These are phyloP conservation scores for Leucophenga varia DNA, from an alignment of 1,140 invertebrate genomes.

Conservation along the genomic window DNA sequence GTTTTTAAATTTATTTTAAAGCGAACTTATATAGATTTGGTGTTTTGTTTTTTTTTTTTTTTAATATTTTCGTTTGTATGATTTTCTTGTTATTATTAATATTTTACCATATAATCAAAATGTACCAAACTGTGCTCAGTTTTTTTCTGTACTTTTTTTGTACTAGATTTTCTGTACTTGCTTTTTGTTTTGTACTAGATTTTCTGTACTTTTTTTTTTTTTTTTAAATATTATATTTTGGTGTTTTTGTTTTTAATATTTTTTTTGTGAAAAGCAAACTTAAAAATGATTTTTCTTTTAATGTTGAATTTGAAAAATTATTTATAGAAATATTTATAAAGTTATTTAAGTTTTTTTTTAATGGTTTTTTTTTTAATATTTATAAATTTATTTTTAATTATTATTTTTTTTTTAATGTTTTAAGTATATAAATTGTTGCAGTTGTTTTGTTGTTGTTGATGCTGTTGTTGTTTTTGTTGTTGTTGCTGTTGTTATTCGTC, in stretches of 20 bases:
- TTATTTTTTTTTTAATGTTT: slow-evolving; percentile 14
- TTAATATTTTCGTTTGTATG: background rate
- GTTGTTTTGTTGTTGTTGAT: slow-evolving; percentile 10
- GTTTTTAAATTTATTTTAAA: slow-evolving; percentile 1
- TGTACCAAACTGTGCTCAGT: no score
- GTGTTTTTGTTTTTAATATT: background rate
- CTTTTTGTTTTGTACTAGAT: no score
- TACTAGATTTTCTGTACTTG: no score
- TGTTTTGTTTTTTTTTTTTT: background rate
- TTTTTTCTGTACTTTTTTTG: no score
- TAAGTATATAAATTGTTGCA: slow-evolving; percentile 9
- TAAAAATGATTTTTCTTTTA: no score
- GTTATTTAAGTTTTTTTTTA: slow-evolving; percentile 6
- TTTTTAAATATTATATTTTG: slow-evolving; percentile 4
- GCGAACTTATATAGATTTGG: slow-evolving; percentile 2
- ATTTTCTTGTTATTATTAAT: no score
- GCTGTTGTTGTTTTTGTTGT: slow-evolving; percentile 19
- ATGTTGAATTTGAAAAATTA: no score
- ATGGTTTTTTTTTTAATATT: background rate
- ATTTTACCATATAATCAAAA: no score
- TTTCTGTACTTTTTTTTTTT: slow-evolving; percentile 1
- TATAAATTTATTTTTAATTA: slow-evolving; percentile 2
- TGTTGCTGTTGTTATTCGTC: slow-evolving; percentile 20
- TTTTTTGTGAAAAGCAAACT: background rate
- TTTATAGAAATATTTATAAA: no score